phyloP scores from a whole-genome alignment of 2,888 invertebrate genomes.

The Hyalella azteca region DNA sequence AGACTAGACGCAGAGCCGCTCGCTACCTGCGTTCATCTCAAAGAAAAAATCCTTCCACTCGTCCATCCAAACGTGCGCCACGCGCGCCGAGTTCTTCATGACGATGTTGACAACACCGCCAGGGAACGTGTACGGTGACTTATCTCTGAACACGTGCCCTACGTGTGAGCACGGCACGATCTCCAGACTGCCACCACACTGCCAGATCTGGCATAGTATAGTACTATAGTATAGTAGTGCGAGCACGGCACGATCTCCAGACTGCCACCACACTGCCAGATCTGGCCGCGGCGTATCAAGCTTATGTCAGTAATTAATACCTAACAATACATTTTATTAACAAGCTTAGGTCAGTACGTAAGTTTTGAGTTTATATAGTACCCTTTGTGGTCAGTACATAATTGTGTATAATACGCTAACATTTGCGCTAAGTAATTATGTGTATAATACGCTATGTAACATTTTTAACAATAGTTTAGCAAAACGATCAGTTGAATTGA shows the following conservation, averaged over 20 bases:
- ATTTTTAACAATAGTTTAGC: no score
- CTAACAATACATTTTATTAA: no score
- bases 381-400: no score
- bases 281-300: no score
- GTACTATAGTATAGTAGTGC: no score
- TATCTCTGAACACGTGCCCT: slow-evolving; percentile 97
- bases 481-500: no score
- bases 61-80: slow-evolving; percentile 99
- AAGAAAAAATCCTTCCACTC: slow-evolving; percentile 99
- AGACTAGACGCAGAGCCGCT: neutral
- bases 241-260: slow-evolving; percentile 95
- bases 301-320: no score
- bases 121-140: slow-evolving; percentile 98
- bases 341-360: no score
- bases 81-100: slow-evolving; percentile 96
- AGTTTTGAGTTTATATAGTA: no score
- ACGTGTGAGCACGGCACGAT: slow-evolving; percentile 95
- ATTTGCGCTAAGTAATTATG: no score
- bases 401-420: no score
- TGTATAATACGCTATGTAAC: no score
- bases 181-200: slow-evolving; percentile 94
- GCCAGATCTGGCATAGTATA: slow-evolving; percentile 84
- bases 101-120: slow-evolving; percentile 97
- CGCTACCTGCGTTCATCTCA: slow-evolving; percentile 95
- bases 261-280: slow-evolving; percentile 96